These are phyloP conservation scores for Drosophila eohydei DNA, from an alignment of 2,888 invertebrate genomes.

Conservation along the genomic window DNA sequence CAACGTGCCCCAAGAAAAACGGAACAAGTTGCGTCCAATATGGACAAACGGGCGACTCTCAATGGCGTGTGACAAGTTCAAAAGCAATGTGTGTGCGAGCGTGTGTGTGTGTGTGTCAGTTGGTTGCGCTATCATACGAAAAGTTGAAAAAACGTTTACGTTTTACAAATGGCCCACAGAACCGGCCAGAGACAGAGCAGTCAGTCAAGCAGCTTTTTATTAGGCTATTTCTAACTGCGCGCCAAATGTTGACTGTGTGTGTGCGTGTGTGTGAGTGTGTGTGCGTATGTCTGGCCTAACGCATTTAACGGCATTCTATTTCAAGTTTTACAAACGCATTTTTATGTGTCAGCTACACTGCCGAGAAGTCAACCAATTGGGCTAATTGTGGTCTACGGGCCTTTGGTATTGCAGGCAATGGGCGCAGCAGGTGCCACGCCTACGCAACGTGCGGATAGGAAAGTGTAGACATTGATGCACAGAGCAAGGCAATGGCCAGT, in stretches of 20 bases:
- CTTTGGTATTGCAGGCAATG: slow-evolving; percentile 11
- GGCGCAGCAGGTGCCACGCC: slow-evolving; percentile 42
- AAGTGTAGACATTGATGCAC: slow-evolving; percentile 11
- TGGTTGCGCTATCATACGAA: slow-evolving; percentile 38
- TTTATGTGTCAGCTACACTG: slow-evolving; percentile 41
- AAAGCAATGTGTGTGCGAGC: slow-evolving; percentile 33
- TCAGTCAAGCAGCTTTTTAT: slow-evolving; percentile 68
- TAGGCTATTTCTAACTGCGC: slow-evolving; percentile 66
- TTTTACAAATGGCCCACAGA: slow-evolving; percentile 63
- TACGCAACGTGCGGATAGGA: slow-evolving; percentile 24
- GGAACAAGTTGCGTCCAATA: slow-evolving; percentile 72
- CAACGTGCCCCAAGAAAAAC: slow-evolving; percentile 67
- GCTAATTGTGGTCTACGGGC: slow-evolving; percentile 43
- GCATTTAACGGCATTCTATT: slow-evolving; percentile 77
- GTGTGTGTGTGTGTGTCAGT: slow-evolving; percentile 30
- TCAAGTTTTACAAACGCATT: slow-evolving; percentile 53
- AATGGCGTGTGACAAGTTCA: slow-evolving; percentile 76
- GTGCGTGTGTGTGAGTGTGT: slow-evolving; percentile 34
- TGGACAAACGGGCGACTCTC: slow-evolving; percentile 62
- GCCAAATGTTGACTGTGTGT: slow-evolving; percentile 25
- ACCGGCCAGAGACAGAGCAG: slow-evolving; percentile 61
- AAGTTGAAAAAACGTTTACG: slow-evolving; percentile 41
- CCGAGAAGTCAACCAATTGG: slow-evolving; percentile 38
- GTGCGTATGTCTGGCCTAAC: slow-evolving; percentile 49
- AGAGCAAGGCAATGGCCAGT: slow-evolving; percentile 19